Base-by-base conservation (phyloP, 1,140 invertebrate species). In the Bursaphelenchus mucronatus region DNA sequence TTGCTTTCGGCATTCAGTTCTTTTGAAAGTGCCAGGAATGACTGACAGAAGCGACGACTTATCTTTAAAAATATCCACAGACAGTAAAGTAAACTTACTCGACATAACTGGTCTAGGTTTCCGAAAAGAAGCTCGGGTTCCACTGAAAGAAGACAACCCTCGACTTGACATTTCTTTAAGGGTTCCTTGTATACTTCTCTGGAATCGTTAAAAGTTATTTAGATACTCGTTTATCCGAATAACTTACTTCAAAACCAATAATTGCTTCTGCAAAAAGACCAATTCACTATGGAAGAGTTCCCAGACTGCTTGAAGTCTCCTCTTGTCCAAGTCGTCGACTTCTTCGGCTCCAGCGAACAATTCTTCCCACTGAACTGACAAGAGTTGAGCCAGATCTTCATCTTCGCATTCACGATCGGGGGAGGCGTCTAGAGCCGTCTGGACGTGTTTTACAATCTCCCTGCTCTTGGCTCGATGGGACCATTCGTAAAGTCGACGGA, bases 231-330 rank as follows among this genome's bases (percentile, higher is more conserved):
- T 15, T 19, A 7, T 52, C 8, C 11, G 11, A 41, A 52, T 83
- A 77, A 87, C 87, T 79, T 87, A 87, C 83, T 87, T 88, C n/a
- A 88, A 82, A 9, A 88, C 87, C 85, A 88, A 87, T 10, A 89
- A 81, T 80, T 88, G 88, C 69, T 87, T 86, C 45, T 87, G 85
- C 15, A 88, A 84, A 78, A 88, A 88, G 30, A 86, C 83, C 71
- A 86, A 86, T 82, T 88, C 87, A 61, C 85, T 86, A 76, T 88
- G 87, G 78, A 88, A 88, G 0, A 88, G 81, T 81, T 88, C 88
- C 87, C 87, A 88, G 6, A 88, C 83, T 8, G 87, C 55, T 53
- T 66, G 64, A 40, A 71, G 46, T 21, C 70, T 66, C 8, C 55
- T 51, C 47, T 51, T 62, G 47, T 71, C 70, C 19, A 15, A 19